phyloP scores from a whole-genome alignment of 2,797 vertebrate genomes.

The Takifugu ocellatus region DNA sequence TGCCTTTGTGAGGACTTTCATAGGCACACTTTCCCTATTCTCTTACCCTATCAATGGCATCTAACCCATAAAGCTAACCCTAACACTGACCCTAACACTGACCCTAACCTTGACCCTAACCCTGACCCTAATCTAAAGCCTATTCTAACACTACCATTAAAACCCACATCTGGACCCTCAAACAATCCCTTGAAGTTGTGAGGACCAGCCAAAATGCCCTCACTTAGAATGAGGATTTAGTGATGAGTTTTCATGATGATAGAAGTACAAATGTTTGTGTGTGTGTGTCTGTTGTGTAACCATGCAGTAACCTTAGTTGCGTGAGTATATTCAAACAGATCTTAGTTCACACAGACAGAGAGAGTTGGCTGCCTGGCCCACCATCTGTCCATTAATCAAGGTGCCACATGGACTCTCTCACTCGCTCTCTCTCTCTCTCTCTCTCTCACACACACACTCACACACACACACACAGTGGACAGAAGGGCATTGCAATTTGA shows the following conservation, averaged over 20 bases:
- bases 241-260: no score
- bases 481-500: conserved; percentile 45
- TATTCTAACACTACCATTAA: no score
- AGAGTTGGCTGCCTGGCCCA: conserved; percentile 63
- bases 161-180: no score
- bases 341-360: conserved; percentile 9
- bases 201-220: not conserved
- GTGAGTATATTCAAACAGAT: conserved; percentile 40
- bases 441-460: conserved; percentile 17
- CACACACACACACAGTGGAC: conserved; percentile 18
- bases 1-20: not conserved
- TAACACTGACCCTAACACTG: no score
- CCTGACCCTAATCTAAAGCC: no score
- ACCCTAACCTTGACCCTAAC: no score
- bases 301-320: conserved; percentile 38
- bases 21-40: not conserved
- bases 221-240: no score
- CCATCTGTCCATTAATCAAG: conserved; percentile 78
- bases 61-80: no score
- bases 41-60: no score
- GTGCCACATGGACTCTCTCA: conserved; percentile 63
- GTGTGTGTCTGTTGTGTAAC: conserved; percentile 19
- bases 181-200: no score
- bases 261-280: no score
- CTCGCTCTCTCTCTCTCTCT: conserved; percentile 12